Evolutionary conservation across 2,888 invertebrate species (phyloP).

Genomic region (Drosophila nigritarsus): DNA sequence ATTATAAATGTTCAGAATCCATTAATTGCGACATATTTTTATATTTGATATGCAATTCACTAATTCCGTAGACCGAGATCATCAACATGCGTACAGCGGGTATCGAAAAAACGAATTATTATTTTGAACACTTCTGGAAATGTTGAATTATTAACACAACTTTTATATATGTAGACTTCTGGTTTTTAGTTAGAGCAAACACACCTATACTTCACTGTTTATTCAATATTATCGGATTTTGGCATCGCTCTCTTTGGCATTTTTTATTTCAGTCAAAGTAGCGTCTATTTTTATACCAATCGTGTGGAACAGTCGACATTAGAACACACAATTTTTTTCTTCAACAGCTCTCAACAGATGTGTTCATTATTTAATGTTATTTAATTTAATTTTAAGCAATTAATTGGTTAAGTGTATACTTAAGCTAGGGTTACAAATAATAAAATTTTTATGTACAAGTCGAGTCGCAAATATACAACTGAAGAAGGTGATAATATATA

Average conservation of each 20-base stretch:
- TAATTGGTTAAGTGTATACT: neutral
- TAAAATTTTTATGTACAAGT: neutral
- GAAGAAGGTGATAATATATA: neutral
- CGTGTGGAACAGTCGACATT: neutral
- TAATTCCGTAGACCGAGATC: constrained; percentile 2
- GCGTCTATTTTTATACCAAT: neutral
- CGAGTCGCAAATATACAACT: neutral
- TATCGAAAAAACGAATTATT: neutral
- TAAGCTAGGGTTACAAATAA: neutral
- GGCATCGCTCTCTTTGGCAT: neutral
- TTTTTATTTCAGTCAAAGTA: neutral
- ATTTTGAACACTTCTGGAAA: neutral
- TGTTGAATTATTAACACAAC: constrained; percentile 15
- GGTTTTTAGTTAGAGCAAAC: constrained; percentile 11
- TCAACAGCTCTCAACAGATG: neutral
- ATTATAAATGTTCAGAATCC: constrained; percentile 83
- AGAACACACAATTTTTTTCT: neutral
- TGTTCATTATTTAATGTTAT: neutral
- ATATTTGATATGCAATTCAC: constrained; percentile 39
- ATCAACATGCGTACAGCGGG: neutral
- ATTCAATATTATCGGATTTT: constrained; percentile 8
- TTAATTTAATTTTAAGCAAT: neutral
- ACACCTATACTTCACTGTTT: constrained; percentile 6
- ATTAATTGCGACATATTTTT: constrained; percentile 80
- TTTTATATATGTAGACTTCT: constrained; percentile 3